These are phyloP conservation scores for Parnassius glacialis DNA, from an alignment of 2,888 invertebrate species.

Conservation along the genomic window DNA sequence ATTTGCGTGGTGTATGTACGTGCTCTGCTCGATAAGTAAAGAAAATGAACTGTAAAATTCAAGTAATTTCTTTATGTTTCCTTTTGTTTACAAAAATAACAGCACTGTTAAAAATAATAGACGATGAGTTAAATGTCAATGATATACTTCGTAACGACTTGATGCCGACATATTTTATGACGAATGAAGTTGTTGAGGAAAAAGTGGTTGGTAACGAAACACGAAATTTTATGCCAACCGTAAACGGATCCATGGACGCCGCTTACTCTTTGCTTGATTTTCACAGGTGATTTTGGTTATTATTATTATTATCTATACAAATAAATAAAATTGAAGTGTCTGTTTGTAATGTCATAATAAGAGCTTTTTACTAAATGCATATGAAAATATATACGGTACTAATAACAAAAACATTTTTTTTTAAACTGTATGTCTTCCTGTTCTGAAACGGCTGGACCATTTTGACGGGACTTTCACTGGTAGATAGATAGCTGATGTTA, in stretches of 20 bases:
- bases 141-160: constrained; percentile 86
- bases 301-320: constrained; percentile 2
- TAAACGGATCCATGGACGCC: constrained; percentile 82
- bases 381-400: too few species aligned
- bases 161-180: constrained; percentile 84
- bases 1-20: background rate
- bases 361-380: too few species aligned
- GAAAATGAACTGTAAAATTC: constrained; percentile 20
- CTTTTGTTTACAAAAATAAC: constrained; percentile 1
- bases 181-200: constrained; percentile 52
- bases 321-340: too few species aligned
- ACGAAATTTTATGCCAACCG: constrained; percentile 39
- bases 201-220: constrained; percentile 33
- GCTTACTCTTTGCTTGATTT: constrained; percentile 84
- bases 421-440: too few species aligned
- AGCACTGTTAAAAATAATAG: constrained; percentile 42
- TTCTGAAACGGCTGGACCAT: too few species aligned
- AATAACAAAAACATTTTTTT: too few species aligned
- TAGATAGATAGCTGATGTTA: too few species aligned
- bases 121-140: constrained; percentile 78
- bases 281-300: constrained; percentile 80
- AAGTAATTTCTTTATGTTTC: constrained; percentile 30
- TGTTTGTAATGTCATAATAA: too few species aligned
- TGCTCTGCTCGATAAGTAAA: background rate
- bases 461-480: too few species aligned